Percentiles rank a stretch among this genome's conserved stretches.
phyloP scores from a whole-genome alignment of 2,888 invertebrate genomes.

The Masnerella sp. region DNA sequence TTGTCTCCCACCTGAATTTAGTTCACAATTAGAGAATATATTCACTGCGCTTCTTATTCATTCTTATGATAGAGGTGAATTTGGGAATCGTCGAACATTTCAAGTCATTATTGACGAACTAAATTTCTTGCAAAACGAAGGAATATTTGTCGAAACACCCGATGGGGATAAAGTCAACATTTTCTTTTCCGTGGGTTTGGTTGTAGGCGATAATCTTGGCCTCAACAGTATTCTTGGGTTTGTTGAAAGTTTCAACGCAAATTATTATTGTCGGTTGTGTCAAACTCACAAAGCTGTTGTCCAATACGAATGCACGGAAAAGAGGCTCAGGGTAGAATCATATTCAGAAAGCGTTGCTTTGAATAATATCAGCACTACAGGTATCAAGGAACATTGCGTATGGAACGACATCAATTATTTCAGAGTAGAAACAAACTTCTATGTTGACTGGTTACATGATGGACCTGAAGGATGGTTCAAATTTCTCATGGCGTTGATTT shows the following conservation, averaged over 20 bases:
- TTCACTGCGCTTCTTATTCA: constrained; percentile 25
- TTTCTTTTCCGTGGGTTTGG: constrained; percentile 53
- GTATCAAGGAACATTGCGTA: not conserved
- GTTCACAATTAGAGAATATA: constrained; percentile 39
- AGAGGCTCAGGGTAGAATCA: no score
- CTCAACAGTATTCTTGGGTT: constrained; percentile 52
- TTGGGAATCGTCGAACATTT: constrained; percentile 29
- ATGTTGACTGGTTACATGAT: constrained; percentile 25
- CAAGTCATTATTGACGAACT: constrained; percentile 45
- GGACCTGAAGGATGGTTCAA: constrained; percentile 33
- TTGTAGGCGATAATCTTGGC: constrained; percentile 52
- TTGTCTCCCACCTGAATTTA: constrained; percentile 29
- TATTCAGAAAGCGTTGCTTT: not conserved
- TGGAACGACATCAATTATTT: constrained; percentile 16
- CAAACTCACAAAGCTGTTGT: constrained; percentile 16
- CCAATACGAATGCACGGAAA: constrained; percentile 13
- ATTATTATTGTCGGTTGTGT: constrained; percentile 47
- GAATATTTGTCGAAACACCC: constrained; percentile 7
- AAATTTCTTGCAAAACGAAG: constrained; percentile 36
- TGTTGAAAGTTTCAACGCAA: constrained; percentile 55
- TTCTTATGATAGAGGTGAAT: constrained; percentile 26
- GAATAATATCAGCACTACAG: not conserved
- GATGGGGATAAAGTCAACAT: constrained; percentile 18
- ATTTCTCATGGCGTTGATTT: constrained; percentile 3
- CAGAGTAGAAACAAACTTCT: constrained; percentile 3